Conservation (phyloP, 2,113 vertebrate genomes). For the Pyxicephalus adspersus region DNA sequence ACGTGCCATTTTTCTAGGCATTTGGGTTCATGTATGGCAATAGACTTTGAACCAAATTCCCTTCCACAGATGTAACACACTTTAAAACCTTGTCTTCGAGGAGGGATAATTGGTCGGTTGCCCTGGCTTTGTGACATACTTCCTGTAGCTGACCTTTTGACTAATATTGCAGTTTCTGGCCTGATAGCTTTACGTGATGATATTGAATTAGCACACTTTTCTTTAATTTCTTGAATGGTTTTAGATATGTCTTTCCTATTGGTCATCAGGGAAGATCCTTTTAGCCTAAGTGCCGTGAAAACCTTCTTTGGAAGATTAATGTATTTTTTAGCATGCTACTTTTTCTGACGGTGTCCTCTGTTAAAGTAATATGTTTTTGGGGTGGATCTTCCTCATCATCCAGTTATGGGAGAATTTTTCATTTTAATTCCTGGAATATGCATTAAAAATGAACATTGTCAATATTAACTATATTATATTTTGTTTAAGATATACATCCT, state of each 20-base stretch:
- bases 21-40: slow-evolving; percentile 74
- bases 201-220: background rate
- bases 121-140: slow-evolving; percentile 57
- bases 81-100: slow-evolving; percentile 67
- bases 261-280: slow-evolving; percentile 5
- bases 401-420: no score
- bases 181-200: slow-evolving; percentile 54
- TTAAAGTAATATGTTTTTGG: no score
- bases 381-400: no score
- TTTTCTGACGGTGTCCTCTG: no score
- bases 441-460: no score
- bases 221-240: background rate
- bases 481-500: no score
- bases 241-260: slow-evolving; percentile 24
- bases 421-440: no score
- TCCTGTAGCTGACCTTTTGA: slow-evolving; percentile 48
- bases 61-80: slow-evolving; percentile 77
- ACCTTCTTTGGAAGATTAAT: background rate
- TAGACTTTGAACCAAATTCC: slow-evolving; percentile 75
- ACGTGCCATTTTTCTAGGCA: slow-evolving; percentile 74
- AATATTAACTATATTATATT: no score
- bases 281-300: background rate
- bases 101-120: slow-evolving; percentile 61
- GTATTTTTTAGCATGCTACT: no score
- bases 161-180: slow-evolving; percentile 61